Base-by-base conservation (phyloP, 2,113 vertebrate genomes). In the Phylloscopus trochilus region DNA sequence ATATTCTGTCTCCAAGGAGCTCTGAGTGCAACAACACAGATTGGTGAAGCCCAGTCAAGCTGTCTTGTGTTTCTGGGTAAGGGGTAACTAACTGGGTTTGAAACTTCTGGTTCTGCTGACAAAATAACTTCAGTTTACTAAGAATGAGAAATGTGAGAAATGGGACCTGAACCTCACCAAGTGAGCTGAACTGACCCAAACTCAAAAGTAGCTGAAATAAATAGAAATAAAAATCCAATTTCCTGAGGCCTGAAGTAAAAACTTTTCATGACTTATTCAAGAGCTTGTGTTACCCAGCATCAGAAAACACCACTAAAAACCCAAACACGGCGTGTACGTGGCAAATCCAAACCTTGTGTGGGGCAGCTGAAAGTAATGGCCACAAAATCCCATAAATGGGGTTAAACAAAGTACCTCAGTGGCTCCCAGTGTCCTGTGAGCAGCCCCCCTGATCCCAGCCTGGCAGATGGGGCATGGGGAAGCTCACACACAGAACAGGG, bases 241-340 rank as follows among this genome's bases (percentile, higher is more conserved):
- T 88, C 85, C 83, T 53, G 41, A 80, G 53, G 43, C 28, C 59
- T 44, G 19, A 37, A 64, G 24, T 41, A 43, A 56, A 63, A 72
- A 37, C 16, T 53, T 69, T 37, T 24, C 63, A 30, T 31, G 5
- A 39, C 47, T 68, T 80, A 51, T 6, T 74, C 24, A 86, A 51
- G 5, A 62, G 55, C 15, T 81, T 27, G 22, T 22, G 58, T 62
- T 80, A 27, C 10, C 68, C 51, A 64, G 39, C 78, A 41, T 35
- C 22, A 43, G 77, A 53, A 13, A 31, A 33, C 53, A 35, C 5
- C 55, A 39, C 39, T 52, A 3, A 53, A 52, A 62, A 7, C 21
- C 63, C 18, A 9, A 23, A 58, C 39, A 30, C 0, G 5, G 27
- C 2, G 19, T 1, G 4, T 1, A 12, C 3, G 2, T 2, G 30